Evolutionary conservation across 2,888 invertebrate species (phyloP), one percentile per base, ranked within the genome.

Genomic region (Ichneumoninae sp.): DNA sequence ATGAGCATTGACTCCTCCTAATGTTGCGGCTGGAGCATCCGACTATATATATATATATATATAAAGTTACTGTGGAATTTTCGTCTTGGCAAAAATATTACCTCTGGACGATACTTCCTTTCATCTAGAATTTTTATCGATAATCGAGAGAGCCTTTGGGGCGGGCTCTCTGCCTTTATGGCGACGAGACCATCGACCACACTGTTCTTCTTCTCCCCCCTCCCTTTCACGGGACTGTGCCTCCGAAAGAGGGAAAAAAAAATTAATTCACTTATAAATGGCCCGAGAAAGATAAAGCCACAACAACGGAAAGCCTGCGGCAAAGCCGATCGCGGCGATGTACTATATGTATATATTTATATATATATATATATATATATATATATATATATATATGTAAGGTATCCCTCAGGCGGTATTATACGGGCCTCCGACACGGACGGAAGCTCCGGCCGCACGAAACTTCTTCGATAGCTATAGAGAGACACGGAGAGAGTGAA

Each of bases 41-140:
- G 52, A 16, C 40, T 40, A 40, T 40, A 40, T 10, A 40, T 40
- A 40, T 36, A 36, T 36, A 36, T 52, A 19, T 66, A 40, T 40
- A 69, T 16, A 40, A 5, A 40, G 1, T 1, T 36, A 19, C 26
- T 16, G 80, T 50, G 71, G 52, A 16, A 80, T 36, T 75, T 66
- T 54, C 57, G 70, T 69, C 82, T 79, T 60, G 71, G 40, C 60
- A 60, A 76, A 72, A 62, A 62, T 62, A 30, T 44, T 36, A 79
- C 66, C 79, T 50, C 66, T 47, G 62, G 75, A 66, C 76, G 75
- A 82, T 70, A 80, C 70, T 82, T 79, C 82, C 84, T 82, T 82
- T 80, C 76, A 82, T 84, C 82, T 82, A 52, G 76, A 60, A 84
- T 82, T 82, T 84, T 82, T 82, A 82, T 82, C 82, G 84, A 84